Conservation (phyloP, 2,113 vertebrate species). For the Thunnus maccoyii region DNA sequence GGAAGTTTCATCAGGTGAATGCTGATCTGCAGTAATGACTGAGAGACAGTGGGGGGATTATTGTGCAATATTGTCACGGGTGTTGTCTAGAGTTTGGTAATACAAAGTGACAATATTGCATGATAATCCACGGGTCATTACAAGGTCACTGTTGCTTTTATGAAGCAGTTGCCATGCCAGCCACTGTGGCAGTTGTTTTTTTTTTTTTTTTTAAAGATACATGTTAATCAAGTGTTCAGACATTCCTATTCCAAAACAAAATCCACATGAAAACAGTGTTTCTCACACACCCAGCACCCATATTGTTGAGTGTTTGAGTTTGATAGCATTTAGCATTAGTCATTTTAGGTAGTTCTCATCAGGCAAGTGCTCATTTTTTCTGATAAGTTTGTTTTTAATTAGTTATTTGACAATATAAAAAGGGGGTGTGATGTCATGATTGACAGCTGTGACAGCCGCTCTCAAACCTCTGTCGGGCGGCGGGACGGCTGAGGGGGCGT, state of each 20-base stretch:
- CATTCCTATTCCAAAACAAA: not conserved
- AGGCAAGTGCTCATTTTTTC: too few relatives aligned
- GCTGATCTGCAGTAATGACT: constrained; percentile 70
- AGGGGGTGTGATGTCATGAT: too few relatives aligned
- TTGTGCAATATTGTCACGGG: constrained; percentile 73
- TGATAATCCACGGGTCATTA: constrained; percentile 68
- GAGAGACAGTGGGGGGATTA: constrained; percentile 70
- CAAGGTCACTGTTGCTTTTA: constrained; percentile 62
- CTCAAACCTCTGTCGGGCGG: too few relatives aligned
- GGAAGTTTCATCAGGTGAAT: constrained; percentile 68
- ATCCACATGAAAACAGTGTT: not conserved
- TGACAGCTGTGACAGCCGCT: too few relatives aligned
- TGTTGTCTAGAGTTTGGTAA: constrained; percentile 68
- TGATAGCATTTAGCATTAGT: too few relatives aligned
- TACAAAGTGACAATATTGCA: constrained; percentile 75
- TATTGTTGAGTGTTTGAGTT: not conserved
- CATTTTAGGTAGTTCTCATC: too few relatives aligned
- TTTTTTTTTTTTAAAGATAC: not conserved
- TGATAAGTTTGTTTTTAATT: too few relatives aligned
- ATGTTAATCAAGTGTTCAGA: constrained; percentile 6
- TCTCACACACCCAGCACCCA: not conserved
- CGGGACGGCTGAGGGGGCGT: too few relatives aligned
- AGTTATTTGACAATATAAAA: too few relatives aligned
- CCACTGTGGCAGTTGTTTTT: constrained; percentile 9
- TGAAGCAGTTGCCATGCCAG: constrained; percentile 37